phyloP scores from a whole-genome alignment of 2,888 invertebrate genomes.

The Colostygia pectinataria region DNA sequence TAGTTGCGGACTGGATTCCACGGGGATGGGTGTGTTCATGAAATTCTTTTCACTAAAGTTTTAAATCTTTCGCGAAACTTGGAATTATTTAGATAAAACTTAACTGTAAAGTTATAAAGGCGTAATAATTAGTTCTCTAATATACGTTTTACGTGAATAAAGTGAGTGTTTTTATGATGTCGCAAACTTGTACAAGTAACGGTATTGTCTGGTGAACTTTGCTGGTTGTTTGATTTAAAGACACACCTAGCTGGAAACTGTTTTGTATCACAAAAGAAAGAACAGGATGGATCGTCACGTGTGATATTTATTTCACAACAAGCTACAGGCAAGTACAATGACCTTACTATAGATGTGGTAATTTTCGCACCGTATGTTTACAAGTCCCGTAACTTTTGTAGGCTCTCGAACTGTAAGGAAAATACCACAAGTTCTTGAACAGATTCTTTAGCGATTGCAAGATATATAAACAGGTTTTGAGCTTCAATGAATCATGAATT shows the following conservation, averaged over 20 bases:
- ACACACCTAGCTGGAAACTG: constrained; percentile 63
- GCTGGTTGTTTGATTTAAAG: constrained; percentile 54
- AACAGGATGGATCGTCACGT: constrained; percentile 60
- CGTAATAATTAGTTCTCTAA: neutral
- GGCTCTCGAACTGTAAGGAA: neutral
- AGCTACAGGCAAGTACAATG: constrained; percentile 24
- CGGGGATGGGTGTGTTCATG: constrained; percentile 46
- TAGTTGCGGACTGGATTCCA: constrained; percentile 62
- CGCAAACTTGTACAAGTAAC: constrained; percentile 37
- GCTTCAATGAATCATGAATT: constrained; percentile 31
- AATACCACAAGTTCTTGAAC: neutral
- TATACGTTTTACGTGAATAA: constrained; percentile 22
- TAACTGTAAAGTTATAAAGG: neutral
- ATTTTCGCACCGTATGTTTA: neutral
- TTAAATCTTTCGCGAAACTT: constrained; percentile 19
- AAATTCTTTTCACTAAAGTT: constrained; percentile 8
- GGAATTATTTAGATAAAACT: neutral
- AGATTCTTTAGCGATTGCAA: constrained; percentile 9
- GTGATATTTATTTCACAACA: constrained; percentile 44
- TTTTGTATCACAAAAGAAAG: constrained; percentile 52
- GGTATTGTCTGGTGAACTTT: constrained; percentile 57
- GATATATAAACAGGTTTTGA: constrained; percentile 26
- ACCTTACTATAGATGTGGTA: neutral
- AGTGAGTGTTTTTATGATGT: constrained; percentile 39
- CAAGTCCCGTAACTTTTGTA: neutral